Evolutionary conservation across 2,797 vertebrate species (phyloP).

Genomic region (Tarsius wallacei): DNA sequence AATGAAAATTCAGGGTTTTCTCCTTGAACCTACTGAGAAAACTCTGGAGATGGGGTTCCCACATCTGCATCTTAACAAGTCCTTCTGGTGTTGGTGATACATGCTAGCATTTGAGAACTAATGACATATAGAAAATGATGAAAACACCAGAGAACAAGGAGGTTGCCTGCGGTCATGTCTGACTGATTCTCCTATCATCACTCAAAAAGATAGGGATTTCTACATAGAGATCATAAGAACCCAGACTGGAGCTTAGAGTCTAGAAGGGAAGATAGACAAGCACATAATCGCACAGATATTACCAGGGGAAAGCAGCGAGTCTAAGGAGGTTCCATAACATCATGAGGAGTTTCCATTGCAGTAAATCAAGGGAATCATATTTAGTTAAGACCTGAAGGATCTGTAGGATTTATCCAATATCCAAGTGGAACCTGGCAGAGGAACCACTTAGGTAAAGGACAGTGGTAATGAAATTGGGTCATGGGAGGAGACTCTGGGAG

Average conservation of each 20-base stretch:
- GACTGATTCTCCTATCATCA: background rate
- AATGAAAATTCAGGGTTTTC: background rate
- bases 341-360: background rate
- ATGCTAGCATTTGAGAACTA: background rate
- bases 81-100: background rate
- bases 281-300: background rate
- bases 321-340: background rate
- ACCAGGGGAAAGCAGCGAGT: background rate
- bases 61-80: background rate
- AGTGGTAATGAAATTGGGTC: rapidly evolving
- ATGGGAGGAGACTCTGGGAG: background rate
- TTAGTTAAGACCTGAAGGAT: background rate
- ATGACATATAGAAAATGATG: background rate
- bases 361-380: rapidly evolving
- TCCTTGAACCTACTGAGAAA: background rate
- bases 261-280: background rate
- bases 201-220: background rate
- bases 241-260: background rate
- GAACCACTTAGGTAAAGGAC: background rate
- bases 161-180: background rate
- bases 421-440: background rate
- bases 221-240: background rate
- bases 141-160: background rate
- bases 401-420: no score
- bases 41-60: background rate